phyloP scores from a whole-genome alignment of 64 coral and sea anemone species.

The Dendronephthya gigantea region DNA sequence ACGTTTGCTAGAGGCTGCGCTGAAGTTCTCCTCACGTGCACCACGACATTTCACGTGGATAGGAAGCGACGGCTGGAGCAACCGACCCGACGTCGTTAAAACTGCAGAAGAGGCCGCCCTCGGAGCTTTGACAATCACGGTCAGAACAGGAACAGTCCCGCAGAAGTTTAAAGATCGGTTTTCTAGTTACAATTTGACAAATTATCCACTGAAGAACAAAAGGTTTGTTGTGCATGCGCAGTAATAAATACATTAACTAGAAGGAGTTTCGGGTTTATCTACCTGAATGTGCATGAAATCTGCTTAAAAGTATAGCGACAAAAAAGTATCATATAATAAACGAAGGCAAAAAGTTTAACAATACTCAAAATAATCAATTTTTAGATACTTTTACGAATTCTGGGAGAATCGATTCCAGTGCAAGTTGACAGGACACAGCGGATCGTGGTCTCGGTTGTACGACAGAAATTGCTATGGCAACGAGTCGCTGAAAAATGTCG shows the following conservation, averaged over 20 bases:
- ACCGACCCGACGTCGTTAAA: constrained; percentile 23
- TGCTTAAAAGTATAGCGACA: no score
- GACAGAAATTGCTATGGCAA: constrained; percentile 10
- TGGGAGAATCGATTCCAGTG: constrained; percentile 65
- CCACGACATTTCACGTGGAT: constrained; percentile 53
- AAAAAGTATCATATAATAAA: no score
- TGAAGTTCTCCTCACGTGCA: not conserved
- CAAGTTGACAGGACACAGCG: constrained; percentile 16
- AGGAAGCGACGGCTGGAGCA: constrained; percentile 86
- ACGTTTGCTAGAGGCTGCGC: constrained; percentile 38
- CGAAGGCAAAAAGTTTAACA: constrained; percentile 24
- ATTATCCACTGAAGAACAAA: not conserved
- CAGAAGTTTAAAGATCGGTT: not conserved
- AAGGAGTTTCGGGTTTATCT: no score
- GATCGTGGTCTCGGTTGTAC: not conserved
- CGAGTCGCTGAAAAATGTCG: not conserved
- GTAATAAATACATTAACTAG: no score
- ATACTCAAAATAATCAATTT: constrained; percentile 34
- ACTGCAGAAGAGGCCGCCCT: not conserved
- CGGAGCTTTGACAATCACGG: not conserved
- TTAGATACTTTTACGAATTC: constrained; percentile 78
- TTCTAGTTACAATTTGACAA: not conserved
- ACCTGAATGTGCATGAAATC: no score
- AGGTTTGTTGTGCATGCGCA: not conserved
- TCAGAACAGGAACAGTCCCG: not conserved